Conservation (phyloP, 2,113 vertebrate genomes). For the Willisornis vidua region DNA sequence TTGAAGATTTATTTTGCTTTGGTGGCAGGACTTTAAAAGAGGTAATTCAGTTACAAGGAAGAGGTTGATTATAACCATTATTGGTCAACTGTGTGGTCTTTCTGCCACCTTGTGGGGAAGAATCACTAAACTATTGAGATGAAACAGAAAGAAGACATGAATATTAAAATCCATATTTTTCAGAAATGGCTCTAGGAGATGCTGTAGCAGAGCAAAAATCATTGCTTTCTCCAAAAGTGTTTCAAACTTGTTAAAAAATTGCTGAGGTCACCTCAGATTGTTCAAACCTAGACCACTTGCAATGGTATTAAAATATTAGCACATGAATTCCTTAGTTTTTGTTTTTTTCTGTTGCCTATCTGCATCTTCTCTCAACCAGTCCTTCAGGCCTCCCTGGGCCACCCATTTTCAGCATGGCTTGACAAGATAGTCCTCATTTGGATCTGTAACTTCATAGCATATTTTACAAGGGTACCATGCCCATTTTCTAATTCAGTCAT, state of each 20-base stretch:
- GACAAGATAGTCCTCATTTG: neutral
- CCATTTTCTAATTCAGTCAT: neutral
- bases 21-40: neutral
- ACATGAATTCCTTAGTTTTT: neutral
- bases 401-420: neutral
- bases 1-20: neutral
- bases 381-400: neutral
- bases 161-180: neutral
- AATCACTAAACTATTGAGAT: slow-evolving; percentile 28
- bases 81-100: slow-evolving; percentile 61
- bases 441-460: neutral
- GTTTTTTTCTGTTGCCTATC: neutral
- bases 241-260: neutral
- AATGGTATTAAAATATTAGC: neutral
- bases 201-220: neutral
- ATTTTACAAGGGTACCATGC: neutral
- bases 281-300: neutral
- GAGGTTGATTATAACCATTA: neutral
- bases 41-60: neutral
- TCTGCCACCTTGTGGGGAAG: slow-evolving; percentile 76
- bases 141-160: neutral
- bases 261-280: neutral
- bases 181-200: neutral
- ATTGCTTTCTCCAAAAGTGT: neutral
- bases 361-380: neutral